Evolutionary conservation across 2,113 vertebrate genomes (phyloP), one percentile per base, ranked within the genome.

Genomic region (Notarius quadriscutis): DNA sequence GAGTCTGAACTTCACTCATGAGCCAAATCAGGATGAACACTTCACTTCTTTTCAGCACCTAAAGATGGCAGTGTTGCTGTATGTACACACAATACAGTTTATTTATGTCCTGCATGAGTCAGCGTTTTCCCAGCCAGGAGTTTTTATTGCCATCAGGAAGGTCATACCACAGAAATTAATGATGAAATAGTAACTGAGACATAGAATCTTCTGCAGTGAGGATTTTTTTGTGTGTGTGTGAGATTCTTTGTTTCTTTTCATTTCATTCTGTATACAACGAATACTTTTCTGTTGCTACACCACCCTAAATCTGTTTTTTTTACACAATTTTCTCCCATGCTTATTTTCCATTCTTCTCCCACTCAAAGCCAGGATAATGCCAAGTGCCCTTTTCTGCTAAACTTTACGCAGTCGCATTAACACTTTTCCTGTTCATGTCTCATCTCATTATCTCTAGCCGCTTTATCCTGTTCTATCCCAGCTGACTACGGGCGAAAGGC

Each of bases 41-140:
- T 62, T 27, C 7, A 79, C 9, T 53, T 79, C 4, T 17, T 55
- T 14, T 11, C 22, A 71, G 27, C 25, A 81, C 87, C 87, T 84
- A 20, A 25, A 80, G 83, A 72, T 71, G 75, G 87, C 41, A 18
- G 20, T 22, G 69, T 63, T 79, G 74, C 34, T 58, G 41, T 50
- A 87, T 79, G 50, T 12, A 67, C 58, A 27, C 6, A 4, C 20
- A 62, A 41, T 25, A 58, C 8, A 78, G 17, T 1, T 27, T 58
- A 30, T 6, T 14, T 12, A 27, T 12, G 5, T 6, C 10, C 79
- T 48, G 9, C 34, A 75, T 25, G 72, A 75, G 41, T 75, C 20
- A 50, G 72, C 72, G 1, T 51, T 25, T 77, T 14, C 7, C 0
- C 20, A 51, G 5, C 8, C 18, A 48, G 34, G 71, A 18, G 41